Conservation (phyloP, 2,888 invertebrate genomes). For the Aradus depressus region DNA sequence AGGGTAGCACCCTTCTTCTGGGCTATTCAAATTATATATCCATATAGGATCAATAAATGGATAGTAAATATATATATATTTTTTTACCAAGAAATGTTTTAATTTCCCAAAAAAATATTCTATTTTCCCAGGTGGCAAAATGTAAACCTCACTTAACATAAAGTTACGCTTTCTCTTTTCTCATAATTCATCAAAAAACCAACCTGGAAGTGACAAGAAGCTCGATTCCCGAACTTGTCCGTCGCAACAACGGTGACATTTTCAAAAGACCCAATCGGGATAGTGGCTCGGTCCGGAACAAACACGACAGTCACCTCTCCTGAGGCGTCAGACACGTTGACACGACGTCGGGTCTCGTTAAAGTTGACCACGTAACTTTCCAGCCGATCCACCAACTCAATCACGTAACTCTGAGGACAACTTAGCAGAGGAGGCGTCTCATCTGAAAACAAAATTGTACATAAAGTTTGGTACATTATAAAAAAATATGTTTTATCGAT, state of each 20-base stretch:
- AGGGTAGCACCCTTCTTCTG: too few species aligned
- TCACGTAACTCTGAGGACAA: conserved; percentile 88
- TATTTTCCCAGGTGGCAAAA: too few species aligned
- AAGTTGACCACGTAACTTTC: conserved; percentile 85
- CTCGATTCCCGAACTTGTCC: conserved; percentile 78
- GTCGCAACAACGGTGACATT: conserved; percentile 84
- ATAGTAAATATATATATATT: too few species aligned
- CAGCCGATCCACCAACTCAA: conserved; percentile 79
- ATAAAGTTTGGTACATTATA: too few species aligned
- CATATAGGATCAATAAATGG: too few species aligned
- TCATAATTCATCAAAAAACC: too few species aligned
- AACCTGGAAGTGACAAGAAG: conserved; percentile 85
- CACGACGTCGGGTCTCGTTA: conserved; percentile 73
- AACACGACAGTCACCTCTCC: conserved; percentile 77
- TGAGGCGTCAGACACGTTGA: conserved; percentile 78
- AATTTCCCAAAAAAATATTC: neutral
- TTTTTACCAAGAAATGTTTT: too few species aligned
- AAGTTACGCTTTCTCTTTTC: neutral
- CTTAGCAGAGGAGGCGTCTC: conserved; percentile 81
- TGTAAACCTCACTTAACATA: neutral
- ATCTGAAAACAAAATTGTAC: conserved; percentile 41
- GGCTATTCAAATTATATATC: too few species aligned
- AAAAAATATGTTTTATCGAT: too few species aligned
- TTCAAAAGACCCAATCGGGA: conserved; percentile 76
- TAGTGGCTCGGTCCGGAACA: conserved; percentile 70